Conservation (phyloP, 2,113 vertebrate species). For the Cephalopholis sonnerati region DNA sequence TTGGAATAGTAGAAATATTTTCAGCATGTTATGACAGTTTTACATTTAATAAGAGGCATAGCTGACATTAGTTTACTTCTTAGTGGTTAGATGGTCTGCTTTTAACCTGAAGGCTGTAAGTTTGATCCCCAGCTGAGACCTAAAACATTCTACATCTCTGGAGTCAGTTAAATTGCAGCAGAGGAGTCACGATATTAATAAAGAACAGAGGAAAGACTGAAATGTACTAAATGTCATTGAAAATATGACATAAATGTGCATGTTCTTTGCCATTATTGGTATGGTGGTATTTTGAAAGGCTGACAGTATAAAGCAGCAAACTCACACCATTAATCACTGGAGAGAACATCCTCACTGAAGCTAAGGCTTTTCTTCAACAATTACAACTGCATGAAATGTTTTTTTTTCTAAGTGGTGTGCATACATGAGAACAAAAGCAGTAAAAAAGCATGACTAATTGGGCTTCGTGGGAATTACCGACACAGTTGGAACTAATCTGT, state of each 20-base stretch:
- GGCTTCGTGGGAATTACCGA: conserved; percentile 39
- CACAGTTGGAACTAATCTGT: conserved; percentile 56
- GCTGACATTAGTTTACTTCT: neutral
- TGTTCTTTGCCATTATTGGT: neutral
- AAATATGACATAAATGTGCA: neutral
- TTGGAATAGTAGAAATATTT: neutral
- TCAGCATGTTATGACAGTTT: neutral
- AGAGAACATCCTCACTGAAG: neutral
- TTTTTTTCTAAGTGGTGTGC: neutral
- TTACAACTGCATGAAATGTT: neutral
- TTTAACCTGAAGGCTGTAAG: neutral
- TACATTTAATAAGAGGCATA: neutral
- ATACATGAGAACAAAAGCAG: conserved; percentile 18
- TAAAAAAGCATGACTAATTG: conserved; percentile 47
- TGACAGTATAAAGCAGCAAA: neutral
- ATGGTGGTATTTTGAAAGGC: neutral
- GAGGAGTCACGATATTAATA: neutral
- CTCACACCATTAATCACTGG: neutral
- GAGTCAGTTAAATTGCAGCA: neutral
- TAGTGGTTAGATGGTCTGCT: neutral
- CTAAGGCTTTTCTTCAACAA: neutral
- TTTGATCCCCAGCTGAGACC: neutral
- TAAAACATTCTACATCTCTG: neutral
- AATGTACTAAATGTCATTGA: neutral
- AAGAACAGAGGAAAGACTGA: neutral